Evolutionary conservation across 2,113 vertebrate genomes (phyloP).

Genomic region (Actenoides hombroni): DNA sequence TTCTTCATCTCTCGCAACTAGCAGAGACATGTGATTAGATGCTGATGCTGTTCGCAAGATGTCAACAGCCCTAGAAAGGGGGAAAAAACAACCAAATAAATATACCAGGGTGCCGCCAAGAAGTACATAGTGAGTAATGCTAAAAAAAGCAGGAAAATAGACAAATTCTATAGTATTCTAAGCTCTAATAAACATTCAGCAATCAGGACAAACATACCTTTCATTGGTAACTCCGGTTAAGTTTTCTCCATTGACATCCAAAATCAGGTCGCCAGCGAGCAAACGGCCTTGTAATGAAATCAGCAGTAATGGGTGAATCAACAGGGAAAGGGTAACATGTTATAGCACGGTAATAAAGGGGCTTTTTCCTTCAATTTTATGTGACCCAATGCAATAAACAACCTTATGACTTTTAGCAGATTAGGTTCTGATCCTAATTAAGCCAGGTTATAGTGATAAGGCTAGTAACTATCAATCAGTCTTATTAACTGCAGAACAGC

Average conservation of each 20-base stretch:
- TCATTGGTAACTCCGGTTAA: conserved; percentile 84
- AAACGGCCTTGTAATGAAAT: conserved; percentile 76
- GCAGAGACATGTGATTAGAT: conserved; percentile 85
- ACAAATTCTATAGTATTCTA: not conserved
- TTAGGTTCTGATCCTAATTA: not conserved
- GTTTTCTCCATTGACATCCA: conserved; percentile 87
- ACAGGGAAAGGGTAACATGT: not conserved
- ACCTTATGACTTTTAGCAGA: not conserved
- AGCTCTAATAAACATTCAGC: not conserved
- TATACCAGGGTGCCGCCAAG: not conserved
- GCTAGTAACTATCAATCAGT: not conserved
- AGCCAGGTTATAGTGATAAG: not conserved
- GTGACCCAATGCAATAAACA: not conserved
- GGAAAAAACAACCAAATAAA: not conserved
- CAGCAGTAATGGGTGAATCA: not conserved
- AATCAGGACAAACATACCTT: conserved; percentile 63
- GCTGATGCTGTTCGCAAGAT: conserved; percentile 83
- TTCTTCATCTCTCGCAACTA: conserved; percentile 82
- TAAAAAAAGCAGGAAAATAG: not conserved
- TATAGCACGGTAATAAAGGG: not conserved
- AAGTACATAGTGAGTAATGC: not conserved
- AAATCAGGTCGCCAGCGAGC: conserved; percentile 84
- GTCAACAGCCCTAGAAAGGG: conserved; percentile 81
- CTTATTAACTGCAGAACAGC: not conserved
- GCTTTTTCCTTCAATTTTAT: not conserved